A percentile compares a stretch with the other conserved stretches of the same genome.
These are phyloP conservation scores for Mastigias papua DNA, from an alignment of 30 jellyfish, hydroid and myxozoan species.

Conservation along the genomic window DNA sequence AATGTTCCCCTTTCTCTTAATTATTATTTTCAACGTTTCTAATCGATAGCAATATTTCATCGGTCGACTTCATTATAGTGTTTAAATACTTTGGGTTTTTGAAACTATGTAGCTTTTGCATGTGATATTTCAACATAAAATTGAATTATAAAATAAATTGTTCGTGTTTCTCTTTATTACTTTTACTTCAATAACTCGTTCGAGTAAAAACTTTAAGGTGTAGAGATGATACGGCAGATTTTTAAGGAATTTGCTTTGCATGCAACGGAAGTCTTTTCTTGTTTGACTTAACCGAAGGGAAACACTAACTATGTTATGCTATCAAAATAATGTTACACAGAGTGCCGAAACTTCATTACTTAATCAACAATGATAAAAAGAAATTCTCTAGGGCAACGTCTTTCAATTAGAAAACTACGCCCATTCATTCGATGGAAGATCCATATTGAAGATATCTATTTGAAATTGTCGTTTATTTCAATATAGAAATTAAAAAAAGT, in stretches of 20 bases:
- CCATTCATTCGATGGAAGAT: conserved; percentile 27
- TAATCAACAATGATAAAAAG: conserved; percentile 15
- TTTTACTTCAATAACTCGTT: not conserved
- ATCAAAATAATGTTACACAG: conserved; percentile 15
- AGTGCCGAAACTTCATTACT: conserved; percentile 54
- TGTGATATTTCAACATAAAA: no score
- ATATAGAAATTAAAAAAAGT: conserved; percentile 7
- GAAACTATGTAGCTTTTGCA: not conserved
- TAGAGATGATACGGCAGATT: not conserved
- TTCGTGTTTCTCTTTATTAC: not conserved
- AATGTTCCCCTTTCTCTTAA: no score
- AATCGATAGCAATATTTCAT: no score
- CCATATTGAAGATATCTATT: conserved; percentile 5
- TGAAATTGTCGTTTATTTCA: conserved; percentile 6
- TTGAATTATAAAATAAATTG: not conserved
- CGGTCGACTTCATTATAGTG: not conserved
- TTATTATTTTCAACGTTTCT: no score
- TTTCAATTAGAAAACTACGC: conserved; percentile 27
- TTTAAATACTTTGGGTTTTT: not conserved
- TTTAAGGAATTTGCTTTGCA: conserved; percentile 18
- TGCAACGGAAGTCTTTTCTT: conserved; percentile 51
- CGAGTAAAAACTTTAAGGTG: not conserved
- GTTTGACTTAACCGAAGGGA: conserved; percentile 51
- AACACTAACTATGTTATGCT: conserved; percentile 45
- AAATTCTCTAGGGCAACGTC: conserved; percentile 2